phyloP scores from a whole-genome alignment of 2,888 invertebrate species.

The Hoplodrina blanda region DNA sequence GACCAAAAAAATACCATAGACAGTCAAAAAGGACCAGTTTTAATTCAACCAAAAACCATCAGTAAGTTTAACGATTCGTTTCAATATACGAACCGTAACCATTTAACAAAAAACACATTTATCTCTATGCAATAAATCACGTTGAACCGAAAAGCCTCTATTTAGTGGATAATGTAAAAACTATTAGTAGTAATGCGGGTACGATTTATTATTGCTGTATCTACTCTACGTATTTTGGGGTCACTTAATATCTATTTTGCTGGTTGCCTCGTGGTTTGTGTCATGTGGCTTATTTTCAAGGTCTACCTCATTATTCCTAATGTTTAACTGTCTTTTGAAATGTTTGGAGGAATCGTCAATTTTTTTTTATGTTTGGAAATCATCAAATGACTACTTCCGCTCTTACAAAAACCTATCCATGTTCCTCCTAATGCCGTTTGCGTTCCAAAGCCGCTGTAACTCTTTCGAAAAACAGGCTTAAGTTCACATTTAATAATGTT shows the following conservation, averaged over 20 bases:
- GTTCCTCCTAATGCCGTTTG: too few relatives aligned
- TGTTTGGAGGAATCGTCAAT: too few relatives aligned
- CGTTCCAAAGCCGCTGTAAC: too few relatives aligned
- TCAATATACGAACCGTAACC: slow-evolving; percentile 4
- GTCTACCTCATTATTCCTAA: neutral
- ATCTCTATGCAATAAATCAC: slow-evolving; percentile 59
- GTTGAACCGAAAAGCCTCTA: slow-evolving; percentile 49
- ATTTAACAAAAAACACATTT: slow-evolving; percentile 51
- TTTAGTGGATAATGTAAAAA: slow-evolving; percentile 59
- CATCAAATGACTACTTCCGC: too few relatives aligned
- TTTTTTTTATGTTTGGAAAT: too few relatives aligned
- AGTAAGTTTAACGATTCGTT: neutral
- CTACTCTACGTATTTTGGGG: slow-evolving; percentile 56
- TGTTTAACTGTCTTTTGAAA: too few relatives aligned
- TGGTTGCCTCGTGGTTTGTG: neutral
- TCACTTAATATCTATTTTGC: slow-evolving; percentile 42
- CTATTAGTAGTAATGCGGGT: slow-evolving; percentile 66
- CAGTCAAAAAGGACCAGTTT: slow-evolving; percentile 9
- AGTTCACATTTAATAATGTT: too few relatives aligned
- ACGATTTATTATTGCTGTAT: slow-evolving; percentile 62
- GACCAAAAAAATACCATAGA: too few relatives aligned
- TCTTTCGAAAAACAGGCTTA: too few relatives aligned
- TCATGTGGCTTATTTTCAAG: neutral
- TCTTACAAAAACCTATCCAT: too few relatives aligned
- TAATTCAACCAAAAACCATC: neutral